Conservation (phyloP, 1,140 invertebrate species). For the Drosophila seguyi region DNA sequence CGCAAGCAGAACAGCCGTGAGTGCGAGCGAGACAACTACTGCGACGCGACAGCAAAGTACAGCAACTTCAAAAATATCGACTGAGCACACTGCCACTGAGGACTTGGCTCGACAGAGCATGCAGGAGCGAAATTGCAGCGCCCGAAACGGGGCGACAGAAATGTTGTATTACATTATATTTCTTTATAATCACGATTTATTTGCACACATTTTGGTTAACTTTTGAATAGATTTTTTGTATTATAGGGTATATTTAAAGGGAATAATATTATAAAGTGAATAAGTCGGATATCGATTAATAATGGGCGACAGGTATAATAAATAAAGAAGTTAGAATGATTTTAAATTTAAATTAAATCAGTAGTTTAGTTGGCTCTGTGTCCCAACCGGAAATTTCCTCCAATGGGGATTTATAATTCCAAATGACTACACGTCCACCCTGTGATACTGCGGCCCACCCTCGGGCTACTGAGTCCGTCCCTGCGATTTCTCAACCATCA, state of each 20-base stretch:
- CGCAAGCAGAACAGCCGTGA: conserved; percentile 51
- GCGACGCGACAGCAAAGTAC: conserved; percentile 79
- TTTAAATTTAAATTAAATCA: neutral
- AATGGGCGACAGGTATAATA: too few relatives aligned
- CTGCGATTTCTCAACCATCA: conserved; percentile 63
- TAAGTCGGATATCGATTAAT: too few relatives aligned
- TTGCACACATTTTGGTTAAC: too few relatives aligned
- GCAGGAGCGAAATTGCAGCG: conserved; percentile 41
- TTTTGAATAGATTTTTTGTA: too few relatives aligned
- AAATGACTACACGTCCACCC: neutral
- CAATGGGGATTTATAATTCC: neutral
- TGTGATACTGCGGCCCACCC: neutral
- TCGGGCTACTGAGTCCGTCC: conserved; percentile 17
- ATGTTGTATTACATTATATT: neutral
- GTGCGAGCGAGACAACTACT: conserved; percentile 77
- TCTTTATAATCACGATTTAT: too few relatives aligned
- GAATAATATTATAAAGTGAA: too few relatives aligned
- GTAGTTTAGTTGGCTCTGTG: neutral
- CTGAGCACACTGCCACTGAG: conserved; percentile 61
- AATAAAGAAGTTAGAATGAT: too few relatives aligned
- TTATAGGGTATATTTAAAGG: too few relatives aligned
- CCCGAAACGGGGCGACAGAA: conserved; percentile 17
- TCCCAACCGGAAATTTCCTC: neutral
- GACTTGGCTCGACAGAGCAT: conserved; percentile 38
- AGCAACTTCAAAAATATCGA: conserved; percentile 83